Percentiles rank a stretch among this genome's conserved stretches.
phyloP scores from a whole-genome alignment of 2,797 vertebrate genomes.

The Spinibarbus caldwelli region DNA sequence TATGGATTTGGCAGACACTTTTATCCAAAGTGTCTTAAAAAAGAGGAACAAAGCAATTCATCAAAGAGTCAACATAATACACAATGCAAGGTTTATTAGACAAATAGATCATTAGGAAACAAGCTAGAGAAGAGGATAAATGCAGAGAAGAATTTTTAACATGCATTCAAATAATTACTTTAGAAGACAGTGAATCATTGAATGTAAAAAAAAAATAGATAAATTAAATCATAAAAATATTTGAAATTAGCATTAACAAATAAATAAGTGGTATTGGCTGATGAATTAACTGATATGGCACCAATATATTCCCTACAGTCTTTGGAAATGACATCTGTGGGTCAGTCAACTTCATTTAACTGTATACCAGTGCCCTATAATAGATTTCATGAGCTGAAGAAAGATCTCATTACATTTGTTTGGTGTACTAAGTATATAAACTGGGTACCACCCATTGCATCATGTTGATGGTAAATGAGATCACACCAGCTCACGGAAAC shows the following conservation, averaged over 20 bases:
- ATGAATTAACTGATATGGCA: not conserved
- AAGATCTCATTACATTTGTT: slow-evolving; percentile 5
- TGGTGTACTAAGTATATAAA: not conserved
- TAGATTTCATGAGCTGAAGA: not conserved
- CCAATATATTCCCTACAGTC: not conserved
- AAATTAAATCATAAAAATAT: no score
- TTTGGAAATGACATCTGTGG: not conserved
- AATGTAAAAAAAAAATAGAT: no score
- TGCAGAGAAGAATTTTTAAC: no score
- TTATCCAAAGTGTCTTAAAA: not conserved
- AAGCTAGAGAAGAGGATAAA: no score
- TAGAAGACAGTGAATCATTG: not conserved
- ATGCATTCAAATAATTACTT: not conserved
- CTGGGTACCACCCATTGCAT: not conserved
- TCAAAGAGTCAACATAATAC: not conserved
- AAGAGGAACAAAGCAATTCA: no score
- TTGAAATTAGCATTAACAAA: not conserved
- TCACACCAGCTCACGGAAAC: slow-evolving; percentile 5
- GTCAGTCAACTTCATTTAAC: not conserved
- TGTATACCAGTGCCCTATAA: not conserved
- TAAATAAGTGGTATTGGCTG: not conserved
- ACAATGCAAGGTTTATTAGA: not conserved
- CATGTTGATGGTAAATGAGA: slow-evolving; percentile 17
- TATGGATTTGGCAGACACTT: no score
- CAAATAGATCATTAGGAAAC: not conserved